Evolutionary conservation across 30 jellyfish, hydroid and myxozoan genomes (phyloP), one percentile per base, ranked within the genome.

Genomic region (Sanderia malayensis): DNA sequence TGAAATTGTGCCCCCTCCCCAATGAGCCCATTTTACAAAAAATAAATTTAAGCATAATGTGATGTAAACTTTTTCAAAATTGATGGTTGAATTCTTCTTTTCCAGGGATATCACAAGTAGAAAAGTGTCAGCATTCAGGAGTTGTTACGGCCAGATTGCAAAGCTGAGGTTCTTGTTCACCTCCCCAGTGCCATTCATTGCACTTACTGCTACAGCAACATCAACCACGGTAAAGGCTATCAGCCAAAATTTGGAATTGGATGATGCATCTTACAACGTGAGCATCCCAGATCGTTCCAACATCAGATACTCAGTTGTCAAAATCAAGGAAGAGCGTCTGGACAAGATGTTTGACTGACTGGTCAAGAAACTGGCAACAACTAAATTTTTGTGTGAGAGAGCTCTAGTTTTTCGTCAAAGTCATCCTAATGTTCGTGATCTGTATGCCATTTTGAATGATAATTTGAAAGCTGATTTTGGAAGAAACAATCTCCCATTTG

Each of bases 141-240:
- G 19, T 31, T 31, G 79, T 41, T 66, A 66, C 31, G 79, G 79
- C 63, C 79, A 66, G 79, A 33, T 66, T 66, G 63, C 64, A 31
- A 33, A 66, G 63, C 61, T 66, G 79, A 66, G 79, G 79, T 66
- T 69, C 24, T 41, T 32, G 79, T 66, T 66, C 64, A 66, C 79
- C 26, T 24, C 10, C 31, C 79, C 79, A 31, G 79, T 66, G 19
- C 79, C 79, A 66, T 31, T 66, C 64, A 41, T 41, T 66, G 79
- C 79, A 33, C 63, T 66, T 31, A 66, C 69, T 31, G 79, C 69
- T 66, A 66, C 79, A 66, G 79, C 79, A 66, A 66, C 79, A 66
- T 31, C 79, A 31, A 66, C 61, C 25, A 31, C 63, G 17, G 31
- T 41, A 31, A 29, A 66, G 31, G 70, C 79, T 60, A 60, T 60